Evolutionary conservation across 1,140 invertebrate species (phyloP).

Genomic region (Drosophila gunungcola): DNA sequence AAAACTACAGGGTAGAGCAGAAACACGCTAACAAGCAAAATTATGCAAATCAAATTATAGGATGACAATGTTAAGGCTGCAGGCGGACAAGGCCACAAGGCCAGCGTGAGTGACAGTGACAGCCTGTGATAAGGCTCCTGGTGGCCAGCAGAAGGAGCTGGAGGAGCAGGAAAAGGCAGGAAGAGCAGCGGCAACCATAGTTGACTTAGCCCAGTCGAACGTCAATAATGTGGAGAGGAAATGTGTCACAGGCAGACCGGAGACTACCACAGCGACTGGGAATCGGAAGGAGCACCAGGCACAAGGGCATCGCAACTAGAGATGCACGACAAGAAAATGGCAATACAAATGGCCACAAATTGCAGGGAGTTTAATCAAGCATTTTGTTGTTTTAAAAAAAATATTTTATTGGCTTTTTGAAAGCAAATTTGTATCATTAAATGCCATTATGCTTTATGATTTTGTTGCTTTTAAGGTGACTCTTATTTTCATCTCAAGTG

Average conservation of each 20-base stretch:
- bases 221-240: conserved; percentile 71
- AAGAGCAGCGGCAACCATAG: conserved; percentile 23
- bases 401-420: too few relatives aligned
- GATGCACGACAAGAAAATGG: conserved; percentile 20
- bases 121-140: conserved; percentile 28
- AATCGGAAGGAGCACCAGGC: conserved; percentile 29
- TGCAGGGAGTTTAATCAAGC: neutral
- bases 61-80: conserved; percentile 73
- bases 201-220: conserved; percentile 58
- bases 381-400: too few relatives aligned
- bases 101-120: conserved; percentile 29
- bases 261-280: conserved; percentile 29
- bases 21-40: conserved; percentile 68
- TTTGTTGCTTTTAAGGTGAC: neutral
- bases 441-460: neutral
- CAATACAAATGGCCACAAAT: neutral
- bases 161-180: neutral
- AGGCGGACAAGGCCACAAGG: conserved; percentile 61
- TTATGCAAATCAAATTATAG: conserved; percentile 84
- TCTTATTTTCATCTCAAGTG: too few relatives aligned
- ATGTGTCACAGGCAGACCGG: conserved; percentile 53
- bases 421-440: too few relatives aligned
- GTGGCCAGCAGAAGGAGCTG: conserved; percentile 1
- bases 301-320: conserved; percentile 34
- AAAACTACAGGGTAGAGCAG: conserved; percentile 32